Conservation (phyloP, 2,888 invertebrate genomes). For the Nineta flava region DNA sequence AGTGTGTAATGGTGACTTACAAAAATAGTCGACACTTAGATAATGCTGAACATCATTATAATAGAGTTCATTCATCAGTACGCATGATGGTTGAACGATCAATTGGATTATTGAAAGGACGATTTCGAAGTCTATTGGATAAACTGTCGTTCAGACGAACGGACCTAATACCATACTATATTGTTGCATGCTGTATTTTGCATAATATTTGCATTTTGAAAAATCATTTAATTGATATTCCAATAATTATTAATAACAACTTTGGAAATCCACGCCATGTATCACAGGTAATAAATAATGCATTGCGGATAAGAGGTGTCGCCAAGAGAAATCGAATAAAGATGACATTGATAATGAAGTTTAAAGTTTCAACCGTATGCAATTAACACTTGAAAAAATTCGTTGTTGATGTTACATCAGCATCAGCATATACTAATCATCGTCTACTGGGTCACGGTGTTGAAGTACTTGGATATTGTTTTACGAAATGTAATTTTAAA, state of each 20-base stretch:
- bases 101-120: constrained; percentile 1
- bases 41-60: neutral
- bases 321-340: neutral
- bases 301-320: neutral
- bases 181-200: constrained; percentile 3
- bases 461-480: no score
- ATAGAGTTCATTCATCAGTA: neutral
- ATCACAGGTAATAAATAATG: neutral
- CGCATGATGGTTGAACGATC: constrained; percentile 1
- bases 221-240: constrained; percentile 1
- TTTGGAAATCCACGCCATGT: neutral
- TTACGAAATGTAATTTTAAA: no score
- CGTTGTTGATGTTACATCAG: no score
- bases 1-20: constrained; percentile 3
- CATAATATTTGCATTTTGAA: constrained; percentile 2
- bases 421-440: no score
- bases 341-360: neutral
- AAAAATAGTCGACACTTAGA: neutral
- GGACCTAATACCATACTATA: constrained; percentile 1
- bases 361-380: no score
- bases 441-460: no score
- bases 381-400: no score
- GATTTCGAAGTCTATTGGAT: constrained; percentile 3
- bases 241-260: neutral
- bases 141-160: constrained; percentile 1